These are phyloP conservation scores for Euura saliciscinereae DNA, from an alignment of 1,140 invertebrate genomes.

Conservation along the genomic window DNA sequence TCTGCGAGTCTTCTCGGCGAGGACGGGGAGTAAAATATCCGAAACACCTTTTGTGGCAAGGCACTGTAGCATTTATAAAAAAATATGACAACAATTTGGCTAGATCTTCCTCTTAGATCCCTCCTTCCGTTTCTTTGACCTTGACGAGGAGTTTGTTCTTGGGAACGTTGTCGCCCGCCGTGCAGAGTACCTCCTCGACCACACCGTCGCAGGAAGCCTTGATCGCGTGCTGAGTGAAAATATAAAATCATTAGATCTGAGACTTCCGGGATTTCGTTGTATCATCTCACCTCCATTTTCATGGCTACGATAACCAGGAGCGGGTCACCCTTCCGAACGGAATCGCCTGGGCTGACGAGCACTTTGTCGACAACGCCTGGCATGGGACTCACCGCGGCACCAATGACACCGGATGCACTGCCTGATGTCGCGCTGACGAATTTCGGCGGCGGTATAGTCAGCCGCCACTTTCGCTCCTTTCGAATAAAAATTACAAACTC, in stretches of 20 bases:
- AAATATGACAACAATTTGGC: too few species aligned
- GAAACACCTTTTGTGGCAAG: too few species aligned
- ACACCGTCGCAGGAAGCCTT: constrained; percentile 78
- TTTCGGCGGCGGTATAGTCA: constrained; percentile 57
- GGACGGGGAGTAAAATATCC: too few species aligned
- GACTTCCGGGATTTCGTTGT: constrained; percentile 13
- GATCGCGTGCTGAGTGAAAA: constrained; percentile 75
- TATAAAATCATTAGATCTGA: constrained; percentile 12
- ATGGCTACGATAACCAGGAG: constrained; percentile 94
- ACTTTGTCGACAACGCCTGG: constrained; percentile 95
- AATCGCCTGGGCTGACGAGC: constrained; percentile 78
- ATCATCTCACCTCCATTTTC: constrained; percentile 93
- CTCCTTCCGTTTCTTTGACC: constrained; percentile 39
- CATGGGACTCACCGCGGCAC: constrained; percentile 85
- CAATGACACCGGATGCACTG: constrained; percentile 26
- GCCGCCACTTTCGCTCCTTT: constrained; percentile 61
- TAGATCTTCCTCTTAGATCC: too few species aligned
- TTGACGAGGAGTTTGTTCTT: constrained; percentile 74
- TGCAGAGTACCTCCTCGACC: constrained; percentile 75
- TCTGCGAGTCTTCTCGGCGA: too few species aligned
- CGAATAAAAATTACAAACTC: constrained; percentile 30
- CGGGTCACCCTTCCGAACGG: constrained; percentile 83
- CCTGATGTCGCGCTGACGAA: constrained; percentile 53
- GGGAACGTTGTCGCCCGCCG: constrained; percentile 81
- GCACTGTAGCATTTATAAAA: too few species aligned